Evolutionary conservation across 2,888 invertebrate genomes (phyloP).

Genomic region (Temnothorax rugatulus): DNA sequence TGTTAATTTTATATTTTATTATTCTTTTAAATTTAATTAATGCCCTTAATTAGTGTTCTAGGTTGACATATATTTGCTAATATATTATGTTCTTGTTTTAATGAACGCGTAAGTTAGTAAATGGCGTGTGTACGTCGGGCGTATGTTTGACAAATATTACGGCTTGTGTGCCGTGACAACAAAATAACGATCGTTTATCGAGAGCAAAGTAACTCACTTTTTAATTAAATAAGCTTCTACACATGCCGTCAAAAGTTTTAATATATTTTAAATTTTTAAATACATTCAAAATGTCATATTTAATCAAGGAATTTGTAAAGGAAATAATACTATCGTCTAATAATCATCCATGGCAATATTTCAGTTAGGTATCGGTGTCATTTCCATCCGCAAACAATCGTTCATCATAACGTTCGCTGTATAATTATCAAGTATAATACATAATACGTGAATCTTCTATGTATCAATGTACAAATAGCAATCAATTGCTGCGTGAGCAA

Average conservation of each 20-base stretch:
- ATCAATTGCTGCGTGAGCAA: constrained; percentile 39
- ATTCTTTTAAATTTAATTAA: neutral
- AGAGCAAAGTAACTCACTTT: too few species aligned
- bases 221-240: neutral
- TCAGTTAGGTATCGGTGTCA: constrained; percentile 15
- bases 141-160: constrained; percentile 15
- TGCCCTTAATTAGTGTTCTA: neutral
- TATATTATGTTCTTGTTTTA: neutral
- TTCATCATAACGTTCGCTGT: neutral
- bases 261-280: neutral
- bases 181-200: constrained; percentile 19
- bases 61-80: neutral
- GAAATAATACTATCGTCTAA: neutral
- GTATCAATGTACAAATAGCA: constrained; percentile 17
- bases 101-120: constrained; percentile 6
- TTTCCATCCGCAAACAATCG: constrained; percentile 21
- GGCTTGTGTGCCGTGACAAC: neutral
- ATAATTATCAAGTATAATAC: constrained; percentile 33
- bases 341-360: neutral
- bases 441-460: constrained; percentile 2
- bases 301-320: neutral
- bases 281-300: neutral
- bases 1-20: constrained; percentile 1
- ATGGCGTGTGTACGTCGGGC: neutral
- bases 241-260: neutral